These are phyloP conservation scores for Caenorhabditis virilis DNA, from an alignment of 2,888 invertebrate species.

Conservation along the genomic window DNA sequence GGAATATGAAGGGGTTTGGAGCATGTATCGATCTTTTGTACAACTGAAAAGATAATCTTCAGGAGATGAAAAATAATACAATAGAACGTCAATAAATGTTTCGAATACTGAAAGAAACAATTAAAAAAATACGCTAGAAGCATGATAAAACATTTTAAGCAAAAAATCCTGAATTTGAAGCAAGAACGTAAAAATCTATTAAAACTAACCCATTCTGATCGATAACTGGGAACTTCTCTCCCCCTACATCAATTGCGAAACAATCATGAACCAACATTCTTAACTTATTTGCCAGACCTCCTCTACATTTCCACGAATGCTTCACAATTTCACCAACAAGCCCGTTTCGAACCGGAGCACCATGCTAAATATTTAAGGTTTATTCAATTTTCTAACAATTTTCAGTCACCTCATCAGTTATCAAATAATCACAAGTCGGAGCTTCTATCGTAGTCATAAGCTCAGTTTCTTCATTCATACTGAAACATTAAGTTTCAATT, in stretches of 20 bases:
- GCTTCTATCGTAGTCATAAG: conserved; percentile 38
- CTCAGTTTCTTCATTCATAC: conserved; percentile 29
- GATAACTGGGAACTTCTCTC: conserved; percentile 53
- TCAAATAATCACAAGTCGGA: conserved; percentile 51
- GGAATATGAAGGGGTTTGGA: conserved; percentile 61
- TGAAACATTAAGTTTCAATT: conserved; percentile 4
- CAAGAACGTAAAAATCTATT: no score
- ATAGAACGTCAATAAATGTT: no score
- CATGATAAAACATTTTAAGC: no score
- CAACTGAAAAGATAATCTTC: no score
- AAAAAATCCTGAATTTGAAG: no score
- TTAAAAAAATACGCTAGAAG: no score
- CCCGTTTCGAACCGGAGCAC: conserved; percentile 26
- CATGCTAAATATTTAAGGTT: conserved; percentile 7
- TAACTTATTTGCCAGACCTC: conserved; percentile 16
- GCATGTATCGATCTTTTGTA: conserved; percentile 52
- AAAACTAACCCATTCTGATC: conserved; percentile 55
- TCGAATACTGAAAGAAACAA: no score
- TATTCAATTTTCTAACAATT: background rate
- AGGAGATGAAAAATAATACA: no score
- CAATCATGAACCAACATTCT: conserved; percentile 61
- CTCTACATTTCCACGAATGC: conserved; percentile 57
- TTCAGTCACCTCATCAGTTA: conserved; percentile 11
- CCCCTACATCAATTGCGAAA: conserved; percentile 63
- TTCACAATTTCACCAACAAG: conserved; percentile 55